These are phyloP conservation scores for Rhyzopertha dominica DNA, from an alignment of 1,140 invertebrate species.

Conservation along the genomic window DNA sequence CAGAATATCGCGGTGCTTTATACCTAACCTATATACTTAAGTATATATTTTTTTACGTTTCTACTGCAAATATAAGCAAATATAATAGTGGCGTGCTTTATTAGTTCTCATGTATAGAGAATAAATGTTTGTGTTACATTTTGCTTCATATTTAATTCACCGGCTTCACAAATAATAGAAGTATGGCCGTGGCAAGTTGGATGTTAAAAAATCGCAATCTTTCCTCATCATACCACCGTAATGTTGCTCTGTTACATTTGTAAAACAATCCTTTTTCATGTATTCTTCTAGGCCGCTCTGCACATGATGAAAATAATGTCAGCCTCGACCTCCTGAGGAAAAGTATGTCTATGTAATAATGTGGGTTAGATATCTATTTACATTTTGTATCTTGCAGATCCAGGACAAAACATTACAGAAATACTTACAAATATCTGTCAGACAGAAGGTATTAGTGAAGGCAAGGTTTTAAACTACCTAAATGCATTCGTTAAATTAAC, in stretches of 20 bases:
- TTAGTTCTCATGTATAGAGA: no score
- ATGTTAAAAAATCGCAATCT: slow-evolving; percentile 20
- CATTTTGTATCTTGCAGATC: slow-evolving; percentile 43
- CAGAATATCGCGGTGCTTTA: no score
- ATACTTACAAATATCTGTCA: slow-evolving; percentile 58
- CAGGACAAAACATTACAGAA: slow-evolving; percentile 58
- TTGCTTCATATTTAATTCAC: no score
- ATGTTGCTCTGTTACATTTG: no score
- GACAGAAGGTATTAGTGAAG: slow-evolving; percentile 55
- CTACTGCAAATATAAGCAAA: no score
- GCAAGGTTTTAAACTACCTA: slow-evolving; percentile 66
- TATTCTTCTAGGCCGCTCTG: slow-evolving; percentile 52
- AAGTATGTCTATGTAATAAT: slow-evolving; percentile 51
- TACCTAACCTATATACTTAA: no score
- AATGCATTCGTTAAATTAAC: slow-evolving; percentile 74
- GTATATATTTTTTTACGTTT: no score
- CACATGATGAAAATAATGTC: slow-evolving; percentile 61
- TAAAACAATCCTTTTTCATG: no score
- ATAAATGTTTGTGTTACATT: no score
- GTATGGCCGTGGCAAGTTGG: slow-evolving; percentile 22
- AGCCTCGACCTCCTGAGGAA: slow-evolving; percentile 66
- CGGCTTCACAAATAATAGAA: no score
- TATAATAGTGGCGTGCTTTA: no score
- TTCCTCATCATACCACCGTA: no score
- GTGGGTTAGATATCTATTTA: slow-evolving; percentile 20